Base-by-base conservation (phyloP, 2,797 vertebrate genomes). In the Tapirus indicus region DNA sequence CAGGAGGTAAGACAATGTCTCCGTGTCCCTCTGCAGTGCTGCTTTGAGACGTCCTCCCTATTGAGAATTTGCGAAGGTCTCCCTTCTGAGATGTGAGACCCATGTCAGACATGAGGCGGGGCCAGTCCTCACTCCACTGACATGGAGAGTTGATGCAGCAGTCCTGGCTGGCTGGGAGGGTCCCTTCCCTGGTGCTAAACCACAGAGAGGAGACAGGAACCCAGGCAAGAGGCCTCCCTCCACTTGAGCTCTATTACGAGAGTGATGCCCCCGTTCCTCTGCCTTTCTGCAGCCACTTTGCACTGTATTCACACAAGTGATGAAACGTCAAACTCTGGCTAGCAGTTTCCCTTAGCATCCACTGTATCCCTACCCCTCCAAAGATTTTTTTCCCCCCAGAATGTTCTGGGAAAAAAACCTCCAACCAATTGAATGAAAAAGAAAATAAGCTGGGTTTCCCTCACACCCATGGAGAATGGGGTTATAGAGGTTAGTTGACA, bases 61-160 rank as follows among this genome's bases (percentile, higher is more conserved):
- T 1, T 9, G 94, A 88, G 93, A 92, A 35, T 47, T 27, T 56
- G 56, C 1, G 2, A 74, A 54, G 2, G 2, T 69, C 35, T 96
- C 71, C 54, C 91, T 82, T 83, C 60, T 52, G 44, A 95, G 83
- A 87, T 29, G 21, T 69, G 49, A 84, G 78, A 71, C n/a, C 27
- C 20, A 44, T 11, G 49, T 72, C 49, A 44, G 66, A 80, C 5
- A 5, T 0, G 58, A 96, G 62, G 13, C 7, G 0, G 35, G 60
- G 18, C 87, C 60, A 6, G 6, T 23, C 54, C 56, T 64, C 32
- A 9, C 14, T 54, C 29, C 18, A 9, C 1, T 0, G 25, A 47
- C 35, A 0, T 0, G 20, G 27, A 18, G 89, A 41, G 23, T 32
- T n/a, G 47, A 32, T 0, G 10, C 10, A 27, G 82, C 25, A 25